These are phyloP conservation scores for Leucophora obtusa DNA, from an alignment of 2,888 invertebrate genomes.

Conservation along the genomic window DNA sequence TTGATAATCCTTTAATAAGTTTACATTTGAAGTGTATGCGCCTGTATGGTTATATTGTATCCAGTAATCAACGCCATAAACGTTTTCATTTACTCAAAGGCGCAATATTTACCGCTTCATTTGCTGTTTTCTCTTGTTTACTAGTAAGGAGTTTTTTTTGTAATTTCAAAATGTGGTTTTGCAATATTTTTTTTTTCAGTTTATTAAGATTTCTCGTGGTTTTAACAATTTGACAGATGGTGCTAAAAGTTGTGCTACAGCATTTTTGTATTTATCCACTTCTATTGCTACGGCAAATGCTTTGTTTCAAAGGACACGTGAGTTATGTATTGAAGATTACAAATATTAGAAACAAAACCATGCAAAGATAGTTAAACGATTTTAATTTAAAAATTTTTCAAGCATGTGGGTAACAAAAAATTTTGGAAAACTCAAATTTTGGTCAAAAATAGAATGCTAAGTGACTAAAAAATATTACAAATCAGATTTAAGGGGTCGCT, in stretches of 20 bases:
- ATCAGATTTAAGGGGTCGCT: no score
- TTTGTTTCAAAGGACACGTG: slow-evolving; percentile 68
- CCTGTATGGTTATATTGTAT: slow-evolving; percentile 68
- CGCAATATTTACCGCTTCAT: slow-evolving; percentile 68
- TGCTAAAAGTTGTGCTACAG: slow-evolving; percentile 70
- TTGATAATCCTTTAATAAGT: slow-evolving; percentile 68
- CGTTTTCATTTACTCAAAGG: slow-evolving; percentile 66
- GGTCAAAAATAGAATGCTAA: no score
- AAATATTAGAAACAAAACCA: no score
- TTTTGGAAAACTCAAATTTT: no score
- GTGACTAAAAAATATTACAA: no score
- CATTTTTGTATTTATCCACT: slow-evolving; percentile 69
- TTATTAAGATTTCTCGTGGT: slow-evolving; percentile 60
- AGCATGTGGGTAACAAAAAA: no score
- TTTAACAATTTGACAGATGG: slow-evolving; percentile 66
- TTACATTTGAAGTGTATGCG: slow-evolving; percentile 68
- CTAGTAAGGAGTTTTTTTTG: slow-evolving; percentile 53
- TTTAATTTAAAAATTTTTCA: no score
- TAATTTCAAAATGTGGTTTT: no score
- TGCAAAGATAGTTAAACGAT: no score
- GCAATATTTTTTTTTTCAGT: not conserved
- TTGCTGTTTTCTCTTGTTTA: slow-evolving; percentile 67
- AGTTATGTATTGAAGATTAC: slow-evolving; percentile 38
- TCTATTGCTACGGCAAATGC: slow-evolving; percentile 71
- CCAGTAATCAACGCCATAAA: slow-evolving; percentile 64